Base-by-base conservation (phyloP, 2,888 invertebrate species). In the Omphaloscelis lunosa region DNA sequence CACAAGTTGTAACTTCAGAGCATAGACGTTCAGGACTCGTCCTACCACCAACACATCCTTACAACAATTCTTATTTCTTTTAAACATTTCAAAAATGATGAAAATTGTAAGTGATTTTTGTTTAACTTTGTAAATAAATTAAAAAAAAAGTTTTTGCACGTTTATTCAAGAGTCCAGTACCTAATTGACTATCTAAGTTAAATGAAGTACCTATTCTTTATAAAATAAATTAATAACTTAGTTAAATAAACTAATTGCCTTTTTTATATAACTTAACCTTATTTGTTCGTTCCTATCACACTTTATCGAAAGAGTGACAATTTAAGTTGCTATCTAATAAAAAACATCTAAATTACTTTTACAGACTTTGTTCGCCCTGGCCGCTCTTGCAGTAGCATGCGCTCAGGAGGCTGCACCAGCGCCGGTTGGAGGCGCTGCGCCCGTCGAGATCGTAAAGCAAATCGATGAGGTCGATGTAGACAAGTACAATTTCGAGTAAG, bases 401-500 rank as follows among this genome's bases (percentile, higher is more conserved):
- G 96, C 95, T 5, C 89, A 94, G 75, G 94, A 95, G 0, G 93
- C 92, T 77, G 90, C 92, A 4, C 84, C 87, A 6, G 88, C 89
- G 0, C 88, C 90, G 90, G 63, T 58, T 4, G 89, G 90, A 89
- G 84, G 89, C 87, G 7, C 80, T 89, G 74, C 91, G 0, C 92
- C 96, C 0, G 97, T 97, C 69, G 93, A 97, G 87, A 97, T 97
- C 67, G 88, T 97, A 67, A 97, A 97, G 82, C 97, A 97, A 88
- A 97, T 97, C 73, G 97, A 97, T 66, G 97, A 97, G 86, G 97
- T 97, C 66, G 97, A 97, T 79, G 93, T 97, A 79, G 97, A 97
- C 83, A 97, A 97, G 90, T 98, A 98, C 91, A 97, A 97, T 89
- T 98, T 97, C 90, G 97, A 97, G 97, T 97, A 92, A 97, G 97